Evolutionary conservation across 1,140 invertebrate genomes (phyloP).

Genomic region (Lordiphosa mommai): DNA sequence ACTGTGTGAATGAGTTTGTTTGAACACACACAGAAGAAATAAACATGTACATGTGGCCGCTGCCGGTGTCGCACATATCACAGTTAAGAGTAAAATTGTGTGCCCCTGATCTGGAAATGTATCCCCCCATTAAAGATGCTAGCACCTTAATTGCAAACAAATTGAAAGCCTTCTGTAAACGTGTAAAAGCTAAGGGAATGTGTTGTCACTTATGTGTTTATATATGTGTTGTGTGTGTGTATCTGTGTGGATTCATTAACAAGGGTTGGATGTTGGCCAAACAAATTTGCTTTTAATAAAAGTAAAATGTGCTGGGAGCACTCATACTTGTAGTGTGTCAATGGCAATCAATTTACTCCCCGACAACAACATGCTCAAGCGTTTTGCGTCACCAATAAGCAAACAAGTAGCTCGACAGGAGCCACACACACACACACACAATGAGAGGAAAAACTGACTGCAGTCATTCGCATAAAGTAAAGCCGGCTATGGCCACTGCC

Average conservation of each 20-base stretch:
- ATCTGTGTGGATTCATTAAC: conserved; percentile 24
- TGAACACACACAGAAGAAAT: too few relatives aligned
- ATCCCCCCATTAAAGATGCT: conserved; percentile 2
- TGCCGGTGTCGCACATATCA: too few relatives aligned
- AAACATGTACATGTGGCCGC: too few relatives aligned
- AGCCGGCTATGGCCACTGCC: conserved; percentile 15
- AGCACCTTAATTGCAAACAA: conserved; percentile 19
- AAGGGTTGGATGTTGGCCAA: conserved; percentile 20
- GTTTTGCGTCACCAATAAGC: conserved; percentile 50
- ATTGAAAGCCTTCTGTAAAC: conserved; percentile 8
- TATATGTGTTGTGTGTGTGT: too few relatives aligned
- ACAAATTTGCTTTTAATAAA: conserved; percentile 40
- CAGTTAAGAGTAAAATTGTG: too few relatives aligned
- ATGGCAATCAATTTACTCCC: conserved; percentile 38
- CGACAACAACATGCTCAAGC: conserved; percentile 22
- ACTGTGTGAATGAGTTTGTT: too few relatives aligned
- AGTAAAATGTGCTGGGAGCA: conserved; percentile 26
- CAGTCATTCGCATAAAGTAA: conserved; percentile 1
- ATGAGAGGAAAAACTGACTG: conserved; percentile 10
- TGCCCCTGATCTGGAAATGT: too few relatives aligned
- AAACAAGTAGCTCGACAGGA: conserved; percentile 33
- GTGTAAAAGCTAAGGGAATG: background rate
- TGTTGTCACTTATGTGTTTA: background rate
- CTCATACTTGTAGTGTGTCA: conserved; percentile 18
- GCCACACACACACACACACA: background rate